These are phyloP conservation scores for Nasonia giraulti DNA, from an alignment of 1,140 invertebrate genomes.

Conservation along the genomic window DNA sequence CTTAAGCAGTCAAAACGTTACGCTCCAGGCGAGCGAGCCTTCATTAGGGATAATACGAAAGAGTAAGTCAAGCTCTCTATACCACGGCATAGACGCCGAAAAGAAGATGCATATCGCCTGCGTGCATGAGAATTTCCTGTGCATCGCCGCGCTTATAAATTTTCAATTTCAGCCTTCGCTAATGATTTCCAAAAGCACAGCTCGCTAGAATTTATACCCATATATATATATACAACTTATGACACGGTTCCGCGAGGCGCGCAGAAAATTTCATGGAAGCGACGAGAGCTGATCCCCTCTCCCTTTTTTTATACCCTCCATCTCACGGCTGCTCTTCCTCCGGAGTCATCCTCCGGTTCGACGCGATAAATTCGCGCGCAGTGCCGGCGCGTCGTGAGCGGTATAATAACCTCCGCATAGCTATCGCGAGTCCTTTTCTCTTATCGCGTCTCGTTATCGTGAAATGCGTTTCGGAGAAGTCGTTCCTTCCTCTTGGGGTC, in stretches of 20 bases:
- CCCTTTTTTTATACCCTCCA: background rate
- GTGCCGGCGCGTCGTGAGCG: background rate
- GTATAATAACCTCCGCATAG: background rate
- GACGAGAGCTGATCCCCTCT: background rate
- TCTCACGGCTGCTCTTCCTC: background rate
- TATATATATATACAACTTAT: no score
- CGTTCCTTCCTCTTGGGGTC: background rate
- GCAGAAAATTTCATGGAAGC: background rate
- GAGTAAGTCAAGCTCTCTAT: background rate
- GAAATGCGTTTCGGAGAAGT: slow-evolving; percentile 24
- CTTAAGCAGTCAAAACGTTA: no score
- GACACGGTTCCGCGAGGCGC: background rate
- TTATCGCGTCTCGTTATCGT: slow-evolving; percentile 31
- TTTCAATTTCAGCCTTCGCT: no score
- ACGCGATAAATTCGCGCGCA: slow-evolving; percentile 1
- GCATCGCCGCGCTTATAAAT: no score
- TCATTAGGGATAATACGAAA: background rate
- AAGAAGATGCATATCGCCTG: no score
- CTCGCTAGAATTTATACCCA: background rate
- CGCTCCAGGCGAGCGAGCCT: background rate
- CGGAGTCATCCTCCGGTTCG: background rate
- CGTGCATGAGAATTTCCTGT: no score
- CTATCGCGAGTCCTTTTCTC: background rate
- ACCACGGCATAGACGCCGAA: no score
- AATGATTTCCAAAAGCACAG: no score